Evolutionary conservation across 2,113 vertebrate genomes (phyloP).

Genomic region (Oophaga pumilio): DNA sequence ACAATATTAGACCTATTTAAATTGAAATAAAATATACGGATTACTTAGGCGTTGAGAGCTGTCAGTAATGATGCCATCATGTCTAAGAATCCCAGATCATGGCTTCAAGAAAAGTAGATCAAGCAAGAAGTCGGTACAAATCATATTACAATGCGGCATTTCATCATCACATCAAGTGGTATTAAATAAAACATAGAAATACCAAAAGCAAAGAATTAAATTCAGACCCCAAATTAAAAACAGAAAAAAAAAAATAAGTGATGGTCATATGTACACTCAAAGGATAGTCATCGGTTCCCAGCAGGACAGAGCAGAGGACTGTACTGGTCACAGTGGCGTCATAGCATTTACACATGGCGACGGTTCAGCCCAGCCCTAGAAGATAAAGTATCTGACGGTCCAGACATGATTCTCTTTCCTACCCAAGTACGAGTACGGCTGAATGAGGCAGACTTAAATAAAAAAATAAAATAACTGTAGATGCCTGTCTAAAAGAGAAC

Average conservation of each 20-base stretch:
- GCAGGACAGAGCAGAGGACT: background rate
- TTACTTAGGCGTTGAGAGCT: background rate
- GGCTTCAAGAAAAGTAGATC: background rate
- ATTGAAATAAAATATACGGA: background rate
- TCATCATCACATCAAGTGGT: background rate
- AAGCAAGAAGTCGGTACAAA: background rate
- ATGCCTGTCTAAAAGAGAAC: too few species aligned
- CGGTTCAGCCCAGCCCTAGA: background rate
- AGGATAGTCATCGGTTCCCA: background rate
- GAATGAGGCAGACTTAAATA: background rate
- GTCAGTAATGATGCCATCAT: too few species aligned
- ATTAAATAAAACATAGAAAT: background rate
- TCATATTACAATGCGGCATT: background rate
- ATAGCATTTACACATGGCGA: background rate
- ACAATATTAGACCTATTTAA: background rate
- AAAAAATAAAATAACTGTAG: too few species aligned
- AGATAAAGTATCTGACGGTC: constrained; percentile 5
- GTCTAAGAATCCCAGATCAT: background rate
- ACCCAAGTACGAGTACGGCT: background rate
- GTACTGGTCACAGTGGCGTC: constrained; percentile 5
- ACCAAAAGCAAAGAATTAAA: background rate
- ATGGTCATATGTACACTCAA: background rate
- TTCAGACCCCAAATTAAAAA: background rate
- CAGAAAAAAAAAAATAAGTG: background rate
- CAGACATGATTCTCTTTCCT: background rate